Evolutionary conservation across 2,797 vertebrate species (phyloP).

Genomic region (Acrocephalus scirpaceus): DNA sequence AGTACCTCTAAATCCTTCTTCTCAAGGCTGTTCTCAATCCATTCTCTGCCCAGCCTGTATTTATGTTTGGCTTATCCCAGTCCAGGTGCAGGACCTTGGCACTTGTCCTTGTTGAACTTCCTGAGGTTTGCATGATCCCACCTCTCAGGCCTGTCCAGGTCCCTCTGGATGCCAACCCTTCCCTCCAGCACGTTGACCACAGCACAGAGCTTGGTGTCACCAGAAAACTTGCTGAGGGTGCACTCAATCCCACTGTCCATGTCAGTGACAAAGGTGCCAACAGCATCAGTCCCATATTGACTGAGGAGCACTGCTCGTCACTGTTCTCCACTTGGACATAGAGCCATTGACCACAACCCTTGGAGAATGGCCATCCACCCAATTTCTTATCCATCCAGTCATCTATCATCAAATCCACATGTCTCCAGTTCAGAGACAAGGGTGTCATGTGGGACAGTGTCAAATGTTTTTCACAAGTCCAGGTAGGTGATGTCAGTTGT

Average conservation of each 20-base stretch:
- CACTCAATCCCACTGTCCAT: background rate
- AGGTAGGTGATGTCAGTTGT: background rate
- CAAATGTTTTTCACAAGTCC: background rate
- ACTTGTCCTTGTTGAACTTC: background rate
- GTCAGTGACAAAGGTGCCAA: background rate
- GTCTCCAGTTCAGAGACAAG: background rate
- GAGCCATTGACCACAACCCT: background rate
- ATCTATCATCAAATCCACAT: background rate
- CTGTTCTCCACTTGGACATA: background rate
- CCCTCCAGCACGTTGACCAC: background rate
- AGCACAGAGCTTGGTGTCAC: background rate
- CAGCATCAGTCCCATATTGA: rapidly evolving
- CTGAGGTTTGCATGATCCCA: background rate
- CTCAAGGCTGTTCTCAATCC: background rate
- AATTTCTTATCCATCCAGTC: background rate
- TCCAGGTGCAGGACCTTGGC: no score
- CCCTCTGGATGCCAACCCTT: background rate
- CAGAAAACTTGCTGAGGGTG: background rate
- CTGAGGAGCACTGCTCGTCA: background rate
- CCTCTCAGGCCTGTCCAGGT: background rate
- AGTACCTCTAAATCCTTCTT: background rate
- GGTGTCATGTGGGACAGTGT: no score
- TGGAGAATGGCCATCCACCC: background rate
- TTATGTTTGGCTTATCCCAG: background rate
- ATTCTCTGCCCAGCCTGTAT: background rate